Evolutionary conservation across 2,888 invertebrate species (phyloP).

Genomic region (Eulithis prunata): DNA sequence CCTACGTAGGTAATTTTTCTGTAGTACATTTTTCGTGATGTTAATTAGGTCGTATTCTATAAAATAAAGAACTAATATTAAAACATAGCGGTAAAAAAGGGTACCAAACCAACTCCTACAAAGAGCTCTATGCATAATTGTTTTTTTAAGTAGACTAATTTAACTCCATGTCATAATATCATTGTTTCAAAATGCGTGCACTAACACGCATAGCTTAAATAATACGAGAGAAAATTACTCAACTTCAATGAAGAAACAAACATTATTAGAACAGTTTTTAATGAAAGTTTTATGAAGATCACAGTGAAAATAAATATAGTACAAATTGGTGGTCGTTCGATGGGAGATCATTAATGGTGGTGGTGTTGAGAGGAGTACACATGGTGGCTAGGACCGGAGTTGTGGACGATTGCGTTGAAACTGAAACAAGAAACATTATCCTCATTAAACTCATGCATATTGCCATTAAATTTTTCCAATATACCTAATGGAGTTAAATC

Average conservation of each 20-base stretch:
- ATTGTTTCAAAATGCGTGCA: conserved; percentile 18
- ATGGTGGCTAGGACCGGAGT: conserved; percentile 78
- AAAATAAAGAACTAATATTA: too few relatives aligned
- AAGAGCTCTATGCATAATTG: neutral
- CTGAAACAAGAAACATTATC: conserved; percentile 59
- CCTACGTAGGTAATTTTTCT: too few relatives aligned
- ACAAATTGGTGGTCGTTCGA: conserved; percentile 38
- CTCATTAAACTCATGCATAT: too few relatives aligned
- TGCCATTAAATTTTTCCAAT: too few relatives aligned
- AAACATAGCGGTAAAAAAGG: too few relatives aligned
- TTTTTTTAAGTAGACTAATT: neutral
- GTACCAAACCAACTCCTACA: neutral
- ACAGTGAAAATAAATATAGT: conserved; percentile 67
- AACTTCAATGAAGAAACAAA: conserved; percentile 11
- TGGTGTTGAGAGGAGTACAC: conserved; percentile 74
- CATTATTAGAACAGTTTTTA: conserved; percentile 40
- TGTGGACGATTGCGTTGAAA: conserved; percentile 80
- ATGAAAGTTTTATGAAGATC: conserved; percentile 61
- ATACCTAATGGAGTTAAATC: too few relatives aligned
- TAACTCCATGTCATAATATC: conserved; percentile 7
- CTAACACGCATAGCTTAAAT: conserved; percentile 15
- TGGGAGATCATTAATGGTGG: conserved; percentile 57
- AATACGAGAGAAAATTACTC: conserved; percentile 5
- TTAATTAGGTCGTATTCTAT: too few relatives aligned
- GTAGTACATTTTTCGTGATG: too few relatives aligned